These are phyloP conservation scores for Ginglymostoma cirratum DNA, from an alignment of 2,113 vertebrate genomes.

Conservation along the genomic window DNA sequence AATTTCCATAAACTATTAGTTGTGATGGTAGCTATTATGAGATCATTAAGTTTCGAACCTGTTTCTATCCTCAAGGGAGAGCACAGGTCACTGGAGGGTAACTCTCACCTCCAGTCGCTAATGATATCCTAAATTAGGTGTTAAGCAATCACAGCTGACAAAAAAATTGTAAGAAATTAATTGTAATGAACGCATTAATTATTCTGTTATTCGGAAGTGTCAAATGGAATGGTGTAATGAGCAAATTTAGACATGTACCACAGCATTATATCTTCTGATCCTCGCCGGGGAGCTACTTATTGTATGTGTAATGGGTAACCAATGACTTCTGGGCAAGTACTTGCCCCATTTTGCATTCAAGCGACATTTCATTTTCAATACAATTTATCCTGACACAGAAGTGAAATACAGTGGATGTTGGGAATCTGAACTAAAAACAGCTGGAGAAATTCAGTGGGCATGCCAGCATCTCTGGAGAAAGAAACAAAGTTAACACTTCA, in stretches of 20 bases:
- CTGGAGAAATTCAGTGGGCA: too few species aligned
- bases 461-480: too few species aligned
- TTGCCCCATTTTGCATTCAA: background rate
- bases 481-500: too few species aligned
- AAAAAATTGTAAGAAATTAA: constrained; percentile 36
- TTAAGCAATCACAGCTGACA: constrained; percentile 26
- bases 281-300: background rate
- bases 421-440: too few species aligned
- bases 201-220: constrained; percentile 32
- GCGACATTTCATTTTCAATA: background rate
- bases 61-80: constrained; percentile 18
- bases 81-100: constrained; percentile 17
- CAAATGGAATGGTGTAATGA: constrained; percentile 26
- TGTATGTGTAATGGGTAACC: background rate
- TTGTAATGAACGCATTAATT: constrained; percentile 29
- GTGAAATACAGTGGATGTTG: too few species aligned
- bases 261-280: constrained; percentile 21
- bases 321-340: background rate
- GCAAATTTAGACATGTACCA: background rate
- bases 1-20: constrained; percentile 31
- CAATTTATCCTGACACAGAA: background rate
- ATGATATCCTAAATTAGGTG: constrained; percentile 29
- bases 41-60: constrained; percentile 16
- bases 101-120: background rate
- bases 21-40: constrained; percentile 6